These are phyloP conservation scores for Drosophila suboccidentalis DNA, from an alignment of 2,888 invertebrate genomes.

Conservation along the genomic window DNA sequence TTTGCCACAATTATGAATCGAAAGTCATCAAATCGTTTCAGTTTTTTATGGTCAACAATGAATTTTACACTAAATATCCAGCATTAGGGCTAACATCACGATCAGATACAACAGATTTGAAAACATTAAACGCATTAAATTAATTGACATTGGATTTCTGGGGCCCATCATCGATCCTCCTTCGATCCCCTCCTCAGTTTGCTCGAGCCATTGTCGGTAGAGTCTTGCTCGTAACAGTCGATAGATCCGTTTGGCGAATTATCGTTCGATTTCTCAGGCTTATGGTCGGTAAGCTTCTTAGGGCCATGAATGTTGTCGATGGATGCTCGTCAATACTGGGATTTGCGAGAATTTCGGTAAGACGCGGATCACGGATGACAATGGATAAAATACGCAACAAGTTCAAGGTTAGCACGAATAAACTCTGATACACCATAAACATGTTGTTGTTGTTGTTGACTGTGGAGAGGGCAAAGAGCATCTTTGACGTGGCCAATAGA, in stretches of 20 bases:
- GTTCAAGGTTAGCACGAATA: constrained; percentile 23
- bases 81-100: constrained; percentile 28
- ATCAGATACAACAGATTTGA: constrained; percentile 13
- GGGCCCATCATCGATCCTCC: not conserved
- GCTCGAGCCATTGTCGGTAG: not conserved
- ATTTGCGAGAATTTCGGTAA: not conserved
- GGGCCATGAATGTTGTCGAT: not conserved
- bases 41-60: constrained; percentile 10
- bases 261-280: not conserved
- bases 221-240: not conserved
- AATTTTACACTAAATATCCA: constrained; percentile 35
- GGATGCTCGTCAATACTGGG: too few relatives aligned
- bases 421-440: constrained; percentile 5
- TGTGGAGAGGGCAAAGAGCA: constrained; percentile 22
- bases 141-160: not conserved
- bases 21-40: constrained; percentile 21
- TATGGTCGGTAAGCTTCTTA: not conserved
- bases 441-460: constrained; percentile 8
- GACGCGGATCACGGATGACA: not conserved
- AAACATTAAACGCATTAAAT: not conserved
- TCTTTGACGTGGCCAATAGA: constrained; percentile 5
- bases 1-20: constrained; percentile 37
- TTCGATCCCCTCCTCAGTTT: not conserved
- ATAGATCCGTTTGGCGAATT: not conserved
- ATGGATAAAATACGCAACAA: not conserved